phyloP scores from a whole-genome alignment of 2,113 vertebrate genomes.

The Dromiciops gliroides region DNA sequence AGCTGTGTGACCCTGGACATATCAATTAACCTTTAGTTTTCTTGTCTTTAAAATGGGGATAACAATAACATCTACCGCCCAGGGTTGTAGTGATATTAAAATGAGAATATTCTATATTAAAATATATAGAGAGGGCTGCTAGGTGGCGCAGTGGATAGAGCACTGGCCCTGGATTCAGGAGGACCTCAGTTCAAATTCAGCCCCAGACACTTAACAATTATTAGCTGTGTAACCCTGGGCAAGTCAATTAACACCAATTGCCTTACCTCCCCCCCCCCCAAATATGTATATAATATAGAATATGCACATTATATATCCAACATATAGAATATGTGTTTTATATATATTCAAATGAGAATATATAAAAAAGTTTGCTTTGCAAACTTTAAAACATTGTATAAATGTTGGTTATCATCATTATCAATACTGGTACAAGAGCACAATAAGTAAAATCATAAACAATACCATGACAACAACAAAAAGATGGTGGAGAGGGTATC shows the following conservation, averaged over 20 bases:
- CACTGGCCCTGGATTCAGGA: no score
- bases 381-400: neutral
- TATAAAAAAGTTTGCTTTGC: no score
- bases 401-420: neutral
- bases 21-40: neutral
- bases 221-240: no score
- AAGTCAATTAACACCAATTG: no score
- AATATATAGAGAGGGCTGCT: no score
- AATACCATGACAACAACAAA: neutral
- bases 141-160: no score
- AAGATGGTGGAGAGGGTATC: neutral
- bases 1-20: neutral
- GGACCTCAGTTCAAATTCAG: no score
- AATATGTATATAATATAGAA: no score
- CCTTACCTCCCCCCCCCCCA: no score
- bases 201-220: no score
- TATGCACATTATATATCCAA: no score
- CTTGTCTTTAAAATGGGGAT: neutral
- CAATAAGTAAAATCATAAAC: neutral
- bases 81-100: neutral
- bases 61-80: neutral
- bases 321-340: no score
- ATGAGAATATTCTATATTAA: neutral
- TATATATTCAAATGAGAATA: neutral
- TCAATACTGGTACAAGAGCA: neutral